Evolutionary conservation across 2,113 vertebrate species (phyloP).

Genomic region (Podilymbus podiceps): DNA sequence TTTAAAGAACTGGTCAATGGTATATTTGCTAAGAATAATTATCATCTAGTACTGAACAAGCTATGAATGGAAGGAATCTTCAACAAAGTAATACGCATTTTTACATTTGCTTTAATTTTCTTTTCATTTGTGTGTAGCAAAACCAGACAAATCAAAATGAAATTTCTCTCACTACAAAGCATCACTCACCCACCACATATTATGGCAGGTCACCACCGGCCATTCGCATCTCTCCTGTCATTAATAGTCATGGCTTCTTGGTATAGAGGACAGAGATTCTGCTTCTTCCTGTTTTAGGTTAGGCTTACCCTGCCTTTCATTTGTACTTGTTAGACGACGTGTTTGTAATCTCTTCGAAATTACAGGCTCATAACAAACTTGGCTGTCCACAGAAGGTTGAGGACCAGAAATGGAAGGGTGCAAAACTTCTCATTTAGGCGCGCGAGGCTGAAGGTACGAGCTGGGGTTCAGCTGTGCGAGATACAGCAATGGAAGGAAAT

Average conservation of each 20-base stretch:
- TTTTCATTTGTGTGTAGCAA: background rate
- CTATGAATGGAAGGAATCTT: background rate
- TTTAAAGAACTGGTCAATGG: background rate
- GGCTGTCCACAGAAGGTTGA: background rate
- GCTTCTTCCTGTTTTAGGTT: background rate
- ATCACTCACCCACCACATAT: background rate
- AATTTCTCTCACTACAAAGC: background rate
- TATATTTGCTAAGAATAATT: background rate
- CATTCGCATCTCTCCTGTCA: background rate
- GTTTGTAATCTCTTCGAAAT: background rate
- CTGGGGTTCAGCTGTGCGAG: background rate
- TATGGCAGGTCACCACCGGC: background rate
- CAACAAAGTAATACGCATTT: background rate
- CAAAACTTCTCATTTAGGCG: background rate
- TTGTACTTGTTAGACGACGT: background rate
- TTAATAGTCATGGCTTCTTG: background rate
- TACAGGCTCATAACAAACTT: background rate
- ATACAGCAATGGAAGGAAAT: background rate
- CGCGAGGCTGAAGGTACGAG: background rate
- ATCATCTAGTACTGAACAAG: background rate
- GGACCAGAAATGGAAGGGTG: background rate
- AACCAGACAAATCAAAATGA: background rate
- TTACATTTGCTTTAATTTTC: background rate
- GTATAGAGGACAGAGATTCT: background rate
- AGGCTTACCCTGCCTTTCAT: background rate